Evolutionary conservation across 2,113 vertebrate species (phyloP).

Genomic region (Rhagologus leucostigma): DNA sequence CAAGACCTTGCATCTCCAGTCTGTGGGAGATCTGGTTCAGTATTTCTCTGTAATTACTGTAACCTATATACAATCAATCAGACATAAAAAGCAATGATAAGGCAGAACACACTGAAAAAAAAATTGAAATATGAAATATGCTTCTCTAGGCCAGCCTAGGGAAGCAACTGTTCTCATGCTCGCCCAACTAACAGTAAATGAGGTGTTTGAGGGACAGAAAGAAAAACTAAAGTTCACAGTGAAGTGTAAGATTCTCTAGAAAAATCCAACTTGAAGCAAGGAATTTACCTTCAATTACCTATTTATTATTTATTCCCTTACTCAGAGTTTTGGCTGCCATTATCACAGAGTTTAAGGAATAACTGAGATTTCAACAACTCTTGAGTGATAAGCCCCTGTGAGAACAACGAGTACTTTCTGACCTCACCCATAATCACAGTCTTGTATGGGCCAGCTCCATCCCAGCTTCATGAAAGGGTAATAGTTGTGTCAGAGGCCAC

Average conservation of each 20-base stretch:
- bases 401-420: neutral
- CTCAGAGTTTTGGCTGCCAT: neutral
- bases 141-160: neutral
- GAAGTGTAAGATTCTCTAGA: neutral
- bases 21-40: neutral
- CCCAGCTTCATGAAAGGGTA: neutral
- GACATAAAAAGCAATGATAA: neutral
- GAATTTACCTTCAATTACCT: neutral
- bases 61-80: neutral
- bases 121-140: neutral
- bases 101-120: neutral
- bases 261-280: neutral
- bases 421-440: rapidly evolving
- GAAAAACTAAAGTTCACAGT: neutral
- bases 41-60: neutral
- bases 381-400: neutral
- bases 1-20: neutral
- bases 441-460: neutral
- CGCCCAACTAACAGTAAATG: neutral
- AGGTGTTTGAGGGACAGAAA: neutral
- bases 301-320: neutral
- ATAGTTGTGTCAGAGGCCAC: neutral
- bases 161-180: neutral
- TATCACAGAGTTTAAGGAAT: neutral
- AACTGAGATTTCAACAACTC: neutral